Base-by-base conservation (phyloP, 2,113 vertebrate species). In the Crotalus helleri region DNA sequence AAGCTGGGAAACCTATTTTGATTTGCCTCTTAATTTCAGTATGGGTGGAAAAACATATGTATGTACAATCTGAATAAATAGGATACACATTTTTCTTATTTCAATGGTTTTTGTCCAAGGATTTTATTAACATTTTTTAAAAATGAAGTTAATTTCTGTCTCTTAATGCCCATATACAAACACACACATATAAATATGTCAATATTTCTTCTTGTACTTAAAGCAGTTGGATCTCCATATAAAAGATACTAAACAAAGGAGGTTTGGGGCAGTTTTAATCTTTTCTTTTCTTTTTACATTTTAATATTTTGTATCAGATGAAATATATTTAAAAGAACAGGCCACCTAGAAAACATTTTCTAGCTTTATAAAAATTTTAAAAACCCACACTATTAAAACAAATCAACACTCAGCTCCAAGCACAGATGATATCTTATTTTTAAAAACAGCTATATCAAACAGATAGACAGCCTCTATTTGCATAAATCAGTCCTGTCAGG, bases 401-500 rank as follows among this genome's bases (percentile, higher is more conserved):
- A 49, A 90, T 96, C 92, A 96, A 88, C 91, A 69, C 57, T 95
- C 87, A 97, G 94, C 95, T 95, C 44, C 92, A 96, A 97, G 96
- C 55, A 0, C 88, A 97, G 95, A 98, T 97, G 97, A 97, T 95
- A 97, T 88, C 53, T 94, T 96, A 97, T 96, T 86, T 86, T 54
- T 49, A 17, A 96, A 97, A 97, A 97, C 29, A 97, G 89, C 94
- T 94, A 94, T 96, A 97, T 97, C 97, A 98, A 98, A 98, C 96
- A 96, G 94, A 92, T 95, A 93, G 90, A 96, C 89, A 96, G 93
- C 90, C 81, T 3, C 90, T 2, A 97, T 97, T 97, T 97, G 96
- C 97, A 98, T 98, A 94, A 96, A 92, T 3, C 86, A 85, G 4
- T 26, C 94, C 93, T 95, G 94, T 96, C 96, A 97, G 93, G 97